Evolutionary conservation across 1,140 invertebrate genomes (phyloP).

Genomic region (Tetramorium alpestre): DNA sequence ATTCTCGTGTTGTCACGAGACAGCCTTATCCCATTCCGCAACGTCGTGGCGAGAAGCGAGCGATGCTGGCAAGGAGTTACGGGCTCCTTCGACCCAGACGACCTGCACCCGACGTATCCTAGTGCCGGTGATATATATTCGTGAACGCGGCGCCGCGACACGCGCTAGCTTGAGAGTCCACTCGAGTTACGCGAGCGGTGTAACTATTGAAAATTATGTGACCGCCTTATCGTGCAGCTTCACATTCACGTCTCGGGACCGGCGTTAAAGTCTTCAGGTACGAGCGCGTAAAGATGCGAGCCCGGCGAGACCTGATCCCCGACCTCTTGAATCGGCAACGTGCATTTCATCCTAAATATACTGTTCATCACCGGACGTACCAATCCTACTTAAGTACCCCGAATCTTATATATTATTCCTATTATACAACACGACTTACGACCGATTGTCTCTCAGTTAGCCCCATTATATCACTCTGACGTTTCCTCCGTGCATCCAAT

Average conservation of each 20-base stretch:
- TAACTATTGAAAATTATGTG: constrained; percentile 57
- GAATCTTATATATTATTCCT: constrained; percentile 3
- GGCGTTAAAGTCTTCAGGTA: background rate
- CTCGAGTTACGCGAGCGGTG: constrained; percentile 10
- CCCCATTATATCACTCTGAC: background rate
- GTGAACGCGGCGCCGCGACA: background rate
- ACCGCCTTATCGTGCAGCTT: constrained; percentile 16
- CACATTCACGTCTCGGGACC: background rate
- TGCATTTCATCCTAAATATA: background rate
- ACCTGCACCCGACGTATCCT: constrained; percentile 74
- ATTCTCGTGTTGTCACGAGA: constrained; percentile 29
- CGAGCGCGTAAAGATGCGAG: background rate
- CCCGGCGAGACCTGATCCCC: background rate
- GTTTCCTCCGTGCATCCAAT: background rate
- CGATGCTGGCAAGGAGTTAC: constrained; percentile 75
- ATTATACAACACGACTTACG: background rate
- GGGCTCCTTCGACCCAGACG: constrained; percentile 69
- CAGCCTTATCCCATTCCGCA: constrained; percentile 23
- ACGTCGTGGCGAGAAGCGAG: constrained; percentile 34
- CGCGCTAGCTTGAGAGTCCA: constrained; percentile 37
- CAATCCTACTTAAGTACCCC: background rate
- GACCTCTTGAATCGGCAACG: background rate
- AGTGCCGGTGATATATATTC: constrained; percentile 76
- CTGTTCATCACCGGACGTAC: background rate
- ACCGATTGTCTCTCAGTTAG: background rate